These are phyloP conservation scores for Itoplectis maculator DNA, from an alignment of 2,888 invertebrate genomes.

Conservation along the genomic window DNA sequence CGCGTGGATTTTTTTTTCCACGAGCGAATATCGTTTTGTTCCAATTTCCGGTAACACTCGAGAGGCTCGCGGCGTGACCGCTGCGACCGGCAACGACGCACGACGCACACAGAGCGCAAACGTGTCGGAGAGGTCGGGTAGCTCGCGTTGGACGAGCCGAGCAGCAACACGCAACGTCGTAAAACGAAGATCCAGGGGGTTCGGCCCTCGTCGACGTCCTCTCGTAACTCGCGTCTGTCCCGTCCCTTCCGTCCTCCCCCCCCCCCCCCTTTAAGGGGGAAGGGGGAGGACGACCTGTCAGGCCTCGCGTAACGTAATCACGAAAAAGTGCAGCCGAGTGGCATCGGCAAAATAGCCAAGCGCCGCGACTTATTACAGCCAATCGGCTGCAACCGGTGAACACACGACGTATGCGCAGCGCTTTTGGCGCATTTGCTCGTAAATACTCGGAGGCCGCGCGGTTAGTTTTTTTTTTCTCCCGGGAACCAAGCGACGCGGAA, in stretches of 20 bases:
- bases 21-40: conserved; percentile 42
- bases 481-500: not conserved
- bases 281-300: not conserved
- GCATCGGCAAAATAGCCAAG: conserved; percentile 14
- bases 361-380: conserved; percentile 1
- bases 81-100: too few relatives aligned
- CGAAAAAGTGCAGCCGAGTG: conserved; percentile 34
- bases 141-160: conserved; percentile 2
- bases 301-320: conserved; percentile 29
- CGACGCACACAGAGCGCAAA: too few relatives aligned
- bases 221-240: conserved; percentile 36
- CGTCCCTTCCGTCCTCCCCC: not conserved
- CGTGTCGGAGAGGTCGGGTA: conserved; percentile 18
- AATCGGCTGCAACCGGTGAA: not conserved
- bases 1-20: conserved; percentile 23
- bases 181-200: conserved; percentile 31
- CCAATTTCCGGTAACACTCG: conserved; percentile 55
- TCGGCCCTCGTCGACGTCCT: conserved; percentile 31
- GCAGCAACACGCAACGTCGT: conserved; percentile 40
- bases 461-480: not conserved
- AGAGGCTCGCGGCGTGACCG: not conserved
- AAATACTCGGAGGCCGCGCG: not conserved
- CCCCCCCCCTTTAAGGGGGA: not conserved
- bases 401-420: not conserved
- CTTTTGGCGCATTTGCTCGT: not conserved